Conservation (phyloP, 2,888 invertebrate species). For the Lissonota sp. region DNA sequence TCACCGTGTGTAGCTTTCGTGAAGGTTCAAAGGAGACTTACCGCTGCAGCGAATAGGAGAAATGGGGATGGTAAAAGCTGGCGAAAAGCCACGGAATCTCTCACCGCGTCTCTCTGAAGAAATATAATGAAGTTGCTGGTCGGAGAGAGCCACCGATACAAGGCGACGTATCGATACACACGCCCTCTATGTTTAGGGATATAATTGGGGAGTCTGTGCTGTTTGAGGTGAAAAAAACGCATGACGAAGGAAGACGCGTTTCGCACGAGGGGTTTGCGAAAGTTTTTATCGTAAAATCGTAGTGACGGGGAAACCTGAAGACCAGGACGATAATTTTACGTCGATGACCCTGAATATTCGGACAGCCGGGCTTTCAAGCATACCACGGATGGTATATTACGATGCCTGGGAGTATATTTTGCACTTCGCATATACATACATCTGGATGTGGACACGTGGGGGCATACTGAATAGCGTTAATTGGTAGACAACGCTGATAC, state of each 20-base stretch:
- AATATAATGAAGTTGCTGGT: slow-evolving; percentile 60
- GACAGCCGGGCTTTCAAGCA: background rate
- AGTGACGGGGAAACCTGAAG: background rate
- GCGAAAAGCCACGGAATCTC: slow-evolving; percentile 55
- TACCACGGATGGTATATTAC: slow-evolving; percentile 7
- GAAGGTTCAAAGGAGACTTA: slow-evolving; percentile 59
- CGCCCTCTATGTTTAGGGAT: background rate
- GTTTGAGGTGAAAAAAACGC: slow-evolving; percentile 8
- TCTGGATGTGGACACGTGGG: slow-evolving; percentile 40
- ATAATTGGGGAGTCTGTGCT: background rate
- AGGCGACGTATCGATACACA: slow-evolving; percentile 38
- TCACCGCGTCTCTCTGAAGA: slow-evolving; percentile 50
- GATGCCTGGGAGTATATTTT: slow-evolving; percentile 35
- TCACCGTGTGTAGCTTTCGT: slow-evolving; percentile 22
- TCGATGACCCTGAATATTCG: slow-evolving; percentile 39
- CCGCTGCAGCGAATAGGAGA: slow-evolving; percentile 10
- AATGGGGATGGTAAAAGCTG: slow-evolving; percentile 48
- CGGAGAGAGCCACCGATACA: slow-evolving; percentile 33
- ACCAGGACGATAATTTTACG: too few relatives aligned
- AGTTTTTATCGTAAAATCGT: background rate
- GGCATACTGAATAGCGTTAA: slow-evolving; percentile 79
- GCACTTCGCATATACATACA: background rate
- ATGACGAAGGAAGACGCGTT: background rate
- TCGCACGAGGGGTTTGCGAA: background rate
- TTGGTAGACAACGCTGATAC: slow-evolving; percentile 79